phyloP scores from a whole-genome alignment of 2,797 vertebrate species.

The Netta rufina region DNA sequence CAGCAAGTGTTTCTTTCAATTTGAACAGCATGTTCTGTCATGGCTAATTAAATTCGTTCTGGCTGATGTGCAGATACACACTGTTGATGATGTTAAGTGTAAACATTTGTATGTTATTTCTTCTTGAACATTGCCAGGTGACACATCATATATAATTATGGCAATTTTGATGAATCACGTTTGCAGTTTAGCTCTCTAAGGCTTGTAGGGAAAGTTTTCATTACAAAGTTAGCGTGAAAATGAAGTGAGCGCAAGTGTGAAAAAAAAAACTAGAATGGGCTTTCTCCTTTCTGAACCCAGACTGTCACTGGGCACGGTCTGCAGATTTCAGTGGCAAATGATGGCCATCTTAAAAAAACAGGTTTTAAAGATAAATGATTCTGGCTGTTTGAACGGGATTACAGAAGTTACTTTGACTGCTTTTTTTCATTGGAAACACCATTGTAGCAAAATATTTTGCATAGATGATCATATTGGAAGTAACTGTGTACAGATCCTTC shows the following conservation, averaged over 20 bases:
- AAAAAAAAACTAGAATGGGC: background rate
- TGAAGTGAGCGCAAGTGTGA: background rate
- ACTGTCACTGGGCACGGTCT: background rate
- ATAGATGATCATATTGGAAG: background rate
- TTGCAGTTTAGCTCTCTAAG: background rate
- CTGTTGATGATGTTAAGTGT: conserved; percentile 63
- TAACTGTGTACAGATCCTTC: background rate
- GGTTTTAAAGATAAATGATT: background rate
- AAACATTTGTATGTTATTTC: conserved; percentile 64
- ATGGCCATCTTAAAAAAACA: background rate
- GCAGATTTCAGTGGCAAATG: background rate
- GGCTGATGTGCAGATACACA: conserved; percentile 70
- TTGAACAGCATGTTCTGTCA: conserved; percentile 59
- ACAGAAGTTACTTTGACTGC: background rate
- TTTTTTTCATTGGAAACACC: background rate
- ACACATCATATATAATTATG: conserved; percentile 44
- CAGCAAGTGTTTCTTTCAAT: conserved; percentile 55
- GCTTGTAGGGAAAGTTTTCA: background rate
- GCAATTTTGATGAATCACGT: conserved; percentile 46
- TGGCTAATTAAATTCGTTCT: conserved; percentile 66
- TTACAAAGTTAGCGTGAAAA: background rate
- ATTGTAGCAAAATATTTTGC: background rate
- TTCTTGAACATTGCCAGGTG: conserved; percentile 48
- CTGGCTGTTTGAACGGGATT: background rate
- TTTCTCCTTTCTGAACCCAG: background rate